phyloP scores from a whole-genome alignment of 2,797 vertebrate species.

The Microtus agrestis region DNA sequence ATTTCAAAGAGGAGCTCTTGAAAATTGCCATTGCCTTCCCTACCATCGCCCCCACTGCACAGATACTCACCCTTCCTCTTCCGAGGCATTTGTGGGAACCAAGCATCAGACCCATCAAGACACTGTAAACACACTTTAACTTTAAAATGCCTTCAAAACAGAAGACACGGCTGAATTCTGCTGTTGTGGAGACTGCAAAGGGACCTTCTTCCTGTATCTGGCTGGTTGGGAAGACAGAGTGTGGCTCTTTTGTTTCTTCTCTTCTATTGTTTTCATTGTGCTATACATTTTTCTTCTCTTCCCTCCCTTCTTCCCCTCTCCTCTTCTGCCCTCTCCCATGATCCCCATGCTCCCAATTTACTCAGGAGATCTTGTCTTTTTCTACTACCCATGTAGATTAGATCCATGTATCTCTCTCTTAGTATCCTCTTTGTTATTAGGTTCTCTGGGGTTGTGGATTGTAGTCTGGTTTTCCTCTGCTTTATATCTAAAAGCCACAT shows the following conservation, averaged over 20 bases:
- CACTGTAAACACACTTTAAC: not conserved
- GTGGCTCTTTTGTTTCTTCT: not conserved
- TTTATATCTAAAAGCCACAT: no score
- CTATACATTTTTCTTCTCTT: no score
- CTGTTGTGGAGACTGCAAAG: not conserved
- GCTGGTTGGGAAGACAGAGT: not conserved
- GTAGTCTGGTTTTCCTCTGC: no score
- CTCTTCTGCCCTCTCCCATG: no score
- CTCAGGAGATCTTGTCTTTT: no score
- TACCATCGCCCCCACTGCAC: not conserved
- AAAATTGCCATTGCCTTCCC: not conserved
- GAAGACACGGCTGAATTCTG: not conserved
- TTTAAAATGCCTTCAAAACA: not conserved
- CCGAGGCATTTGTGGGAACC: not conserved
- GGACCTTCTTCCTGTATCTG: not conserved
- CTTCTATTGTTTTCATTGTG: no score
- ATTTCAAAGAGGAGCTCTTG: not conserved
- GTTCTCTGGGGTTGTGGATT: no score
- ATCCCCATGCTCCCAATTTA: no score
- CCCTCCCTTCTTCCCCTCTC: no score
- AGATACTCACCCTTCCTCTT: not conserved
- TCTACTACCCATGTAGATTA: no score
- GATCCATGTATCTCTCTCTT: no score
- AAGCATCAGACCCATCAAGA: not conserved
- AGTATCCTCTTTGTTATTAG: no score